phyloP scores from a whole-genome alignment of 2,797 vertebrate genomes.

The Takifugu rubripes region DNA sequence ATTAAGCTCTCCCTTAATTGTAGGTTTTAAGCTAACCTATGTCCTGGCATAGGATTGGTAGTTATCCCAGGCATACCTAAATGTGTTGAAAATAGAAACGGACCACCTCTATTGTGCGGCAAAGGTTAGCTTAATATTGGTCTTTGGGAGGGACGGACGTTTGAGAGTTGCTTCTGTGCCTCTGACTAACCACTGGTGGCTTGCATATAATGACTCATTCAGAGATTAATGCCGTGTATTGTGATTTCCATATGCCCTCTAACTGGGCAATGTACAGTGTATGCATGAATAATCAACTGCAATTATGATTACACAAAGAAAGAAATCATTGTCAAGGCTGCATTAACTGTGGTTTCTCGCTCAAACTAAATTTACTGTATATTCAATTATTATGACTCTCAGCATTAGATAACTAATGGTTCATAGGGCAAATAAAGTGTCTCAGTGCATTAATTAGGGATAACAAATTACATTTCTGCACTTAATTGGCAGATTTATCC shows the following conservation, averaged over 20 bases:
- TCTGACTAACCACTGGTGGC: slow-evolving; percentile 68
- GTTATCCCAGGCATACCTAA: slow-evolving; percentile 34
- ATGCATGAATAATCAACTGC: slow-evolving; percentile 57
- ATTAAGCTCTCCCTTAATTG: slow-evolving; percentile 69
- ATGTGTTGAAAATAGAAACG: slow-evolving; percentile 41
- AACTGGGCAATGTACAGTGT: slow-evolving; percentile 39
- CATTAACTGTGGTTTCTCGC: slow-evolving; percentile 29
- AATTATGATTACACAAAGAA: slow-evolving; percentile 29
- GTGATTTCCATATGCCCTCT: slow-evolving; percentile 48
- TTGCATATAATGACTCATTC: slow-evolving; percentile 58
- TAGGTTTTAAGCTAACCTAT: slow-evolving; percentile 69
- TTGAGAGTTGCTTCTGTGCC: slow-evolving; percentile 68
- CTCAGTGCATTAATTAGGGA: slow-evolving; percentile 16
- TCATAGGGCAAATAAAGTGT: slow-evolving; percentile 9
- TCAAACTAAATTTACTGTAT: slow-evolving; percentile 14
- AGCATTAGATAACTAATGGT: slow-evolving; percentile 15
- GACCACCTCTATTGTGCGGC: slow-evolving; percentile 38
- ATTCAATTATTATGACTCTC: slow-evolving; percentile 26
- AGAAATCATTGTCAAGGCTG: slow-evolving; percentile 61
- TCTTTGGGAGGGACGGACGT: slow-evolving; percentile 53
- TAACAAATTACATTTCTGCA: slow-evolving; percentile 13
- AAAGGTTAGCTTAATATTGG: slow-evolving; percentile 68
- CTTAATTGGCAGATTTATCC: background rate
- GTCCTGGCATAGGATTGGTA: slow-evolving; percentile 52
- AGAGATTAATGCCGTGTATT: slow-evolving; percentile 51